phyloP scores from a whole-genome alignment of 1,140 invertebrate genomes.

The Lysiphlebus fabarum region DNA sequence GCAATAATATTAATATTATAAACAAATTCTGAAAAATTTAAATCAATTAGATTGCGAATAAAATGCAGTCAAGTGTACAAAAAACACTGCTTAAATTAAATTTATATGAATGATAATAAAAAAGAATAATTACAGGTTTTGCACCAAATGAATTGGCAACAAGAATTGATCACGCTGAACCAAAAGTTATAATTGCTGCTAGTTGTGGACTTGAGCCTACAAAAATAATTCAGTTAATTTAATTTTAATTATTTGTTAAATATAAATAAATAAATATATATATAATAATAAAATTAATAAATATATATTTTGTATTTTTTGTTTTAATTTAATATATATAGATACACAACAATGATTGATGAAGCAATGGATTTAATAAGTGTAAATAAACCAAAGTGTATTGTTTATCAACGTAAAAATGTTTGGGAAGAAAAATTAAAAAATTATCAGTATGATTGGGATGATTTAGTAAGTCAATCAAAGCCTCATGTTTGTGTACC shows the following conservation, averaged over 20 bases:
- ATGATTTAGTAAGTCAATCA: slow-evolving; percentile 63
- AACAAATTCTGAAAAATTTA: too few relatives aligned
- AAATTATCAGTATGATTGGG: slow-evolving; percentile 72
- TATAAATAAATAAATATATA: too few relatives aligned
- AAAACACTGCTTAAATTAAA: too few relatives aligned
- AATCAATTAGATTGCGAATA: too few relatives aligned
- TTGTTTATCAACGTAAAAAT: slow-evolving; percentile 75
- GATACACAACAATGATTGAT: slow-evolving; percentile 86
- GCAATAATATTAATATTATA: too few relatives aligned
- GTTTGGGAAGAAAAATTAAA: slow-evolving; percentile 63
- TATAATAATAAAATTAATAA: too few relatives aligned
- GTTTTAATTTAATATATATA: slow-evolving; percentile 34
- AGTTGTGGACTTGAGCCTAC: slow-evolving; percentile 87
- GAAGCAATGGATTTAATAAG: slow-evolving; percentile 72
- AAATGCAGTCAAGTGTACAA: too few relatives aligned
- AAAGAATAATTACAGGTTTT: slow-evolving; percentile 64
- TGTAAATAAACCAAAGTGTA: slow-evolving; percentile 70
- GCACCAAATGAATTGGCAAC: slow-evolving; percentile 80
- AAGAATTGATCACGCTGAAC: slow-evolving; percentile 82
- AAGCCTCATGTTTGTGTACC: slow-evolving; percentile 77
- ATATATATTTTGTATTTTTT: neutral
- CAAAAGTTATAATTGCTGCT: slow-evolving; percentile 84
- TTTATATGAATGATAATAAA: neutral
- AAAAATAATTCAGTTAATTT: slow-evolving; percentile 68
- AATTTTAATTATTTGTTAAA: neutral